Percentiles rank a stretch among this genome's conserved stretches.
These are phyloP conservation scores for Cettia cetti DNA, from an alignment of 2,113 vertebrate genomes.

Conservation along the genomic window DNA sequence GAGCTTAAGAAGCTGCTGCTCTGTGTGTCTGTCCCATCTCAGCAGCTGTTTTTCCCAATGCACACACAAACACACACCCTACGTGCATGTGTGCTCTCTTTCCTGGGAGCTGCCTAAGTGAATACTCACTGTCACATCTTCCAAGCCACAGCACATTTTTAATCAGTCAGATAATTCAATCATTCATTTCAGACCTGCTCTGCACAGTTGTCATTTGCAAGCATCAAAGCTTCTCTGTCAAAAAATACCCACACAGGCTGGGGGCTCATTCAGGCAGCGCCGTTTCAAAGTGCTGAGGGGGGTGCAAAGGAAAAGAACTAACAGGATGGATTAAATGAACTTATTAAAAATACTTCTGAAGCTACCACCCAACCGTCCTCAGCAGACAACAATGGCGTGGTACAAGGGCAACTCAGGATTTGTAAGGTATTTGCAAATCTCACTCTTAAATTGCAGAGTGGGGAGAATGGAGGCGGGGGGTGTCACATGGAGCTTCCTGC, in stretches of 20 bases:
- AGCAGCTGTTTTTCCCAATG: fast-evolving
- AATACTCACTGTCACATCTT: background rate
- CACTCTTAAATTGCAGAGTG: background rate
- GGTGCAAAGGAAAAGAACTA: background rate
- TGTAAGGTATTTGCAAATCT: conserved; percentile 35
- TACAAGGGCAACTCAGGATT: background rate
- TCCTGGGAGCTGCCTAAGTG: background rate
- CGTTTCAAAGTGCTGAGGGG: background rate
- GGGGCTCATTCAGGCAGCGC: background rate
- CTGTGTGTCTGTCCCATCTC: background rate
- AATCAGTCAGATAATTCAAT: conserved; percentile 48
- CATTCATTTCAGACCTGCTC: conserved; percentile 27
- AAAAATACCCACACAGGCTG: background rate
- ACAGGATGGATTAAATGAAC: background rate
- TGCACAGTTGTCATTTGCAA: conserved; percentile 7
- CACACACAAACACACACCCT: background rate
- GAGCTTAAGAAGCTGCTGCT: background rate
- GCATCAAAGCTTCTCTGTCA: conserved; percentile 27
- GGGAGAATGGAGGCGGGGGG: background rate
- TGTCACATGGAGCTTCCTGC: conserved; percentile 4
- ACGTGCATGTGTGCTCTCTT: background rate
- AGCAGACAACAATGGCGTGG: background rate
- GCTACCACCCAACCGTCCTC: background rate
- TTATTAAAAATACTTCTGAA: conserved; percentile 33
- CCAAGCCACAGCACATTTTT: conserved; percentile 31